A percentile compares a stretch with the other conserved stretches of the same genome.
These are phyloP conservation scores for Dendrolimus punctatus DNA, from an alignment of 1,140 invertebrate species.

Conservation along the genomic window DNA sequence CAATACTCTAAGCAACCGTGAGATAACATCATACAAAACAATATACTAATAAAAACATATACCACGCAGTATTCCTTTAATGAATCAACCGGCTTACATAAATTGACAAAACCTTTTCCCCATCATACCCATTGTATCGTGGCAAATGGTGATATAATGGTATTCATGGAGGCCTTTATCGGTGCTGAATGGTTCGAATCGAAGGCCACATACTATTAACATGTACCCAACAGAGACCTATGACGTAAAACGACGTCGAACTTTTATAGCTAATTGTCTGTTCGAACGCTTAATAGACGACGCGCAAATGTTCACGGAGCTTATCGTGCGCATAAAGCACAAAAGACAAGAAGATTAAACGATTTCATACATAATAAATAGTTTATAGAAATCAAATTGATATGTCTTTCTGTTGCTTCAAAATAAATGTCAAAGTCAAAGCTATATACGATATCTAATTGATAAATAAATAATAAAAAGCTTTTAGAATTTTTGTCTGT, in stretches of 20 bases:
- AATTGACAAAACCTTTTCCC: constrained; percentile 1
- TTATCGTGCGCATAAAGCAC: too few relatives aligned
- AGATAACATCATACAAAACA: too few relatives aligned
- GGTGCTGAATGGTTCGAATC: constrained; percentile 8
- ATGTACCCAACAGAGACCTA: constrained; percentile 4
- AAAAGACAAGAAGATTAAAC: too few relatives aligned
- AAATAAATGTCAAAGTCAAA: too few relatives aligned
- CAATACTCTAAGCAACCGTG: too few relatives aligned
- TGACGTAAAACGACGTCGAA: constrained; percentile 13
- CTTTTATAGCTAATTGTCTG: constrained; percentile 5
- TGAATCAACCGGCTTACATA: constrained; percentile 2
- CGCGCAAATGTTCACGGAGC: too few relatives aligned
- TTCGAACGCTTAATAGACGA: neutral
- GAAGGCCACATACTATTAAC: constrained; percentile 16
- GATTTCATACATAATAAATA: too few relatives aligned
- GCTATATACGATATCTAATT: too few relatives aligned
- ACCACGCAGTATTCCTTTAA: neutral
- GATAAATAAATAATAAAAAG: too few relatives aligned
- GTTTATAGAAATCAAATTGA: too few relatives aligned
- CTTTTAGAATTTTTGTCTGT: too few relatives aligned
- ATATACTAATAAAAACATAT: constrained; percentile 6
- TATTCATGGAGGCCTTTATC: constrained; percentile 13
- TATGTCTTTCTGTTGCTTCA: too few relatives aligned
- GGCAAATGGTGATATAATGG: constrained; percentile 19
- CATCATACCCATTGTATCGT: constrained; percentile 14